phyloP scores from a whole-genome alignment of 1,140 invertebrate species.

The Drosophila fuyamai region DNA sequence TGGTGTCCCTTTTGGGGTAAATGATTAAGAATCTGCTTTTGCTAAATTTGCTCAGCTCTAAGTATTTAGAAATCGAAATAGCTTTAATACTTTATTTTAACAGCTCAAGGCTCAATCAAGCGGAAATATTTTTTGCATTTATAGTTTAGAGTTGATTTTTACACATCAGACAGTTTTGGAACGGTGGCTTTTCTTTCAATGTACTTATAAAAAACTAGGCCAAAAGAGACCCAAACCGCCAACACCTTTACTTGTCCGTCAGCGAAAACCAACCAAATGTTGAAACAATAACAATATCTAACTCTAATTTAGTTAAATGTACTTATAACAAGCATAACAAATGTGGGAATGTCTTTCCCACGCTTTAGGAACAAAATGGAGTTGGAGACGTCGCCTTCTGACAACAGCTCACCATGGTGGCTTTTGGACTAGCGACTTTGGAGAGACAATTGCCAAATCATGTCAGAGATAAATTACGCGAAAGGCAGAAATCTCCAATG shows the following conservation, averaged over 20 bases:
- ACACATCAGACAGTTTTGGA: too few species aligned
- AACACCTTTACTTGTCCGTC: conserved; percentile 10
- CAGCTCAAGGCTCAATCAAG: too few species aligned
- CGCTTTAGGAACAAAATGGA: conserved; percentile 59
- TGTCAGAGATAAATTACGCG: conserved; percentile 67
- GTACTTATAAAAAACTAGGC: conserved; percentile 9
- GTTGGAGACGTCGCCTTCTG: conserved; percentile 14
- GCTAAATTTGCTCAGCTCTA: too few species aligned
- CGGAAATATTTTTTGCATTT: too few species aligned
- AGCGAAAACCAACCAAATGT: conserved; percentile 7
- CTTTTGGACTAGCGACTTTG: conserved; percentile 13
- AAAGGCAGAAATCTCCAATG: conserved; percentile 51
- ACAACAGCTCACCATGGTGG: conserved; percentile 36
- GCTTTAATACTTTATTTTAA: too few species aligned
- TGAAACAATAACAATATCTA: conserved; percentile 26
- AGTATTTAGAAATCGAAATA: too few species aligned
- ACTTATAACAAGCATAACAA: conserved; percentile 44
- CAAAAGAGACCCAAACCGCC: conserved; percentile 5
- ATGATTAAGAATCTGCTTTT: too few species aligned
- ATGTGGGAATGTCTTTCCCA: conserved; percentile 58
- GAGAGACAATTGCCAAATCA: conserved; percentile 49
- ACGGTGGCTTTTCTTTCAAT: not conserved
- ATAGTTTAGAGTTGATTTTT: too few species aligned
- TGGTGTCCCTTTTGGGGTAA: too few species aligned
- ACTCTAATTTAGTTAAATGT: conserved; percentile 41